Evolutionary conservation across 2,113 vertebrate species (phyloP), one percentile per base, ranked within the genome.

Genomic region (Phrynocephalus versicolor): DNA sequence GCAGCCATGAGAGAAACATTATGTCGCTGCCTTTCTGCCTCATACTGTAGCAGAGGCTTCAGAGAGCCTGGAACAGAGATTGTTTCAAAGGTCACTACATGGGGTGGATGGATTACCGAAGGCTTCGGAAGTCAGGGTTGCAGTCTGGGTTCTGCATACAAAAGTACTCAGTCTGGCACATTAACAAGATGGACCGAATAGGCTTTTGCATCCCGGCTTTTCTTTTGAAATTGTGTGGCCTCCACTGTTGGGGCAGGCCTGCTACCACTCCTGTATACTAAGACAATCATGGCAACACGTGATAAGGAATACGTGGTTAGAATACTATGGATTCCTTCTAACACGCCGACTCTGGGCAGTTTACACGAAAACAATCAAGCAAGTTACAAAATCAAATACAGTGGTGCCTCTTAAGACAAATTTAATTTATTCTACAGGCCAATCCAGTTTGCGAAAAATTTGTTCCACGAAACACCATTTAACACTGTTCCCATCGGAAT

Each of bases 1-100:
- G 97, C 97, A 67, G 97, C 96, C 96, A 99, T 97, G 93, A 99
- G 97, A 85, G 97, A 97, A 25, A 98, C 95, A 75, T 99, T 99
- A 93, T 99, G 97, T 39, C 98, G 96, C 95, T 99, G 98, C 0
- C 97, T 95, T 35, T 98, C 97, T 8, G 97, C 98, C 92, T 99
- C 99, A 89, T 98, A 99, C 73, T 96, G 92, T 74, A 98, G 90
- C 51, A 99, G 96, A 90, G 99, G 98, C 89, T 96, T 98, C 90
- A 98, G 96, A 1, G 97, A 97, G 88, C 99, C 99, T 99, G 79
- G 18, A 91, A 90, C 30, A 92, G 39, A 90, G 30, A 19, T 82
- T 3, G 67, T 12, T n/a, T 10, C 85, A 13, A 15, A 81, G 27
- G 58, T 74, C 51, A 51, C 18, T 64, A 73, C 27, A 21, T 81